These are phyloP conservation scores for Polyommatus icarus DNA, from an alignment of 2,888 invertebrate species.

Conservation along the genomic window DNA sequence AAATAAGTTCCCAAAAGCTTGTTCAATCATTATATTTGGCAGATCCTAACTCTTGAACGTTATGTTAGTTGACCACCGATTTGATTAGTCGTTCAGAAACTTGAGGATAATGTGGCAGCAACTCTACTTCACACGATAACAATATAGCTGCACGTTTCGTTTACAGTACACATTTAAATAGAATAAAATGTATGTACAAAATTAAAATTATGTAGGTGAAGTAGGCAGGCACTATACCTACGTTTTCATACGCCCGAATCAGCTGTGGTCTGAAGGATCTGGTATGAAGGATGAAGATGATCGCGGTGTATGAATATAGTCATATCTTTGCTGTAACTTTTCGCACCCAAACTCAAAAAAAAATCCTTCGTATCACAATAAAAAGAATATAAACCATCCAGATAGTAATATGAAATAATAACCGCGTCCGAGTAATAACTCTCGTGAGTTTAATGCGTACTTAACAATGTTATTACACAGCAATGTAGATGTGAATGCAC, in stretches of 20 bases:
- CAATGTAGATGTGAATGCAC: conserved; percentile 67
- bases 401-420: conserved; percentile 28
- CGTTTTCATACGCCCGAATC: no score
- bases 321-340: neutral
- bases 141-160: neutral
- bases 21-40: no score
- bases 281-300: neutral
- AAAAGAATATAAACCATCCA: conserved; percentile 12
- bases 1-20: no score
- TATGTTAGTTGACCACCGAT: no score
- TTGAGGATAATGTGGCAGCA: no score
- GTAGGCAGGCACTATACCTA: no score
- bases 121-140: neutral
- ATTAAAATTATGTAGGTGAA: no score
- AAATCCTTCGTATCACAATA: neutral
- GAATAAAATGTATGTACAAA: no score
- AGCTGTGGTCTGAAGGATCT: no score
- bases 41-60: no score
- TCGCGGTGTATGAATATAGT: neutral
- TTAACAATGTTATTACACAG: conserved; percentile 59
- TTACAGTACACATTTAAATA: no score
- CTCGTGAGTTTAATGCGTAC: conserved; percentile 36
- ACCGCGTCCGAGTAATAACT: conserved; percentile 28
- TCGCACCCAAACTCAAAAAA: neutral
- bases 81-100: no score